phyloP scores from a whole-genome alignment of 2,888 invertebrate species.

The Cyrtodaria siliqua region DNA sequence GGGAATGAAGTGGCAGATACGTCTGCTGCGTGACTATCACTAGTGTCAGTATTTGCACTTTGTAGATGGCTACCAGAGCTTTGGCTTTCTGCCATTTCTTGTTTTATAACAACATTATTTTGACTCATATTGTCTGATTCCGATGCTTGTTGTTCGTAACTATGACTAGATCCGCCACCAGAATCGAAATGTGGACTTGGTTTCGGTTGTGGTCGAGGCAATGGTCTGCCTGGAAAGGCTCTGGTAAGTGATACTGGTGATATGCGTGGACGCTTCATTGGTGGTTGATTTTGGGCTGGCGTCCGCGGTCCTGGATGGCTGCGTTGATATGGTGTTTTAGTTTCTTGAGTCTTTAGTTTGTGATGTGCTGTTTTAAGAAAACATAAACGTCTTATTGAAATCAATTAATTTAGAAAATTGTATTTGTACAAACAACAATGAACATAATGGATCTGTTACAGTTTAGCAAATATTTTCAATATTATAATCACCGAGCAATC shows the following conservation, averaged over 20 bases:
- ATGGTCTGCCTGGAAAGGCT: not conserved
- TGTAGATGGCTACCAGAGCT: not conserved
- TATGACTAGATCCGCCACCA: no score
- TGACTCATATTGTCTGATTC: no score
- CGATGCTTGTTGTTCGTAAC: no score
- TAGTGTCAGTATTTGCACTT: not conserved
- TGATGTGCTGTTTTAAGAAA: no score
- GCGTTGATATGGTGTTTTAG: conserved; percentile 33
- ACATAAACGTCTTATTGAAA: no score
- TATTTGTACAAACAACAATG: no score
- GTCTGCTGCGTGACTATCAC: not conserved
- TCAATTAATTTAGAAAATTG: no score
- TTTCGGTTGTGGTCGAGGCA: not conserved
- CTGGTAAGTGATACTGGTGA: conserved; percentile 7
- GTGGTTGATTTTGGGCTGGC: conserved; percentile 7
- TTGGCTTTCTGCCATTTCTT: no score
- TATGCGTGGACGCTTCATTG: conserved; percentile 13
- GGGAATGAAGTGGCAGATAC: conserved; percentile 26
- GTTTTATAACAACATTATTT: no score
- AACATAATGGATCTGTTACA: no score
- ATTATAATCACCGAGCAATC: no score
- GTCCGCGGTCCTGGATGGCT: conserved; percentile 19
- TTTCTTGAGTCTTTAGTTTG: conserved; percentile 21
- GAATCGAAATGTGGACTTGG: conserved; percentile 4
- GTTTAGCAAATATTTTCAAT: no score